Conservation (phyloP, 2,888 invertebrate genomes). For the Drosophila nigricruria region DNA sequence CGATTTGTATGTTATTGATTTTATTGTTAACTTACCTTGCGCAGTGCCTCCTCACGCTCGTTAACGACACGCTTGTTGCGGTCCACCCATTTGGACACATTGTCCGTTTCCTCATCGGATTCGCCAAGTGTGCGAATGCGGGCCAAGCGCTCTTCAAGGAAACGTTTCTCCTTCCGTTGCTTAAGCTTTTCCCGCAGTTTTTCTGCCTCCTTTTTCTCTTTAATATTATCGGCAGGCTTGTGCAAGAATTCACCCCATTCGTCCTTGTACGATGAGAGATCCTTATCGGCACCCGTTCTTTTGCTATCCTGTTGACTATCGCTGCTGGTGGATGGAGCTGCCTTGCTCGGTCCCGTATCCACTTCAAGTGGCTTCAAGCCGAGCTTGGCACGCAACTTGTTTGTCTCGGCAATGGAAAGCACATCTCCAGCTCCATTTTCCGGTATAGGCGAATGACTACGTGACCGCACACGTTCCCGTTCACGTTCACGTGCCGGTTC, state of each 20-base stretch:
- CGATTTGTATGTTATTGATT: neutral
- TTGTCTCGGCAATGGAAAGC: slow-evolving; percentile 93
- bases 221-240: slow-evolving; percentile 92
- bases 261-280: slow-evolving; percentile 82
- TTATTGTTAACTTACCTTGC: slow-evolving; percentile 85
- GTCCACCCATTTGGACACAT: slow-evolving; percentile 92
- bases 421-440: slow-evolving; percentile 86
- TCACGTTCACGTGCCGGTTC: slow-evolving; percentile 35
- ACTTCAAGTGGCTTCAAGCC: slow-evolving; percentile 96
- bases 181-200: slow-evolving; percentile 93
- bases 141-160: slow-evolving; percentile 88
- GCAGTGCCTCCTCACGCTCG: slow-evolving; percentile 93
- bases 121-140: slow-evolving; percentile 92
- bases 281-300: slow-evolving; percentile 64
- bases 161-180: slow-evolving; percentile 91
- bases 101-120: slow-evolving; percentile 91
- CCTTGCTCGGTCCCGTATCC: slow-evolving; percentile 81
- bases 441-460: slow-evolving; percentile 81
- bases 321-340: slow-evolving; percentile 72
- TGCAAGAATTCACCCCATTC: slow-evolving; percentile 93
- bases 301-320: slow-evolving; percentile 50
- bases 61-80: slow-evolving; percentile 91
- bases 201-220: slow-evolving; percentile 91
- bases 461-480: slow-evolving; percentile 44
- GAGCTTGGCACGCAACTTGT: slow-evolving; percentile 95